A percentile compares a stretch with the other conserved stretches of the same genome.
phyloP scores from a whole-genome alignment of 2,888 invertebrate species.

The Callimorpha dominula region DNA sequence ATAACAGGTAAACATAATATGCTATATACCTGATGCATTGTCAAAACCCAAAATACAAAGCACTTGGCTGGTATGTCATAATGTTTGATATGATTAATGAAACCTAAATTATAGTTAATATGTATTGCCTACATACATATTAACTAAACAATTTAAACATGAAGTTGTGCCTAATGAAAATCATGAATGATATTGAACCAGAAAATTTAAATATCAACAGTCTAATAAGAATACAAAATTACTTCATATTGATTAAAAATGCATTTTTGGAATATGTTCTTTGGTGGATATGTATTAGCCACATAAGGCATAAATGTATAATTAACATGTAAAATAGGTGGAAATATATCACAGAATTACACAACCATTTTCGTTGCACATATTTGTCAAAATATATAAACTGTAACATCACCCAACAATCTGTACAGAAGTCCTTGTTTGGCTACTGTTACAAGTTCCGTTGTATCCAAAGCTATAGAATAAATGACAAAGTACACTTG shows the following conservation, averaged over 20 bases:
- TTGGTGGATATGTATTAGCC: constrained; percentile 54
- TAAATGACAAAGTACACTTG: constrained; percentile 29
- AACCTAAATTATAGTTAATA: not conserved
- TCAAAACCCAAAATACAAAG: not conserved
- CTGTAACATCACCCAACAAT: constrained; percentile 38
- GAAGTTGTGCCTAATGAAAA: not conserved
- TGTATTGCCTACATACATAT: too few relatives aligned
- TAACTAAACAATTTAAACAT: not conserved
- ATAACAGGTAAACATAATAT: not conserved
- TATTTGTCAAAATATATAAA: constrained; percentile 24
- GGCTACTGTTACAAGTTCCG: constrained; percentile 34
- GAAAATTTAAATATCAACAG: not conserved
- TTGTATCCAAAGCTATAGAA: constrained; percentile 20
- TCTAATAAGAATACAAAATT: constrained; percentile 26
- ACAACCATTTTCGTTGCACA: constrained; percentile 58
- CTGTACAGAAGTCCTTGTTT: constrained; percentile 24
- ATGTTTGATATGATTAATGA: not conserved
- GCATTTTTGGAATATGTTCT: constrained; percentile 44
- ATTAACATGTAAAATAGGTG: constrained; percentile 51
- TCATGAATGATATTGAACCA: not conserved
- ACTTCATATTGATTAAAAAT: constrained; percentile 37
- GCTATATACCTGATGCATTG: not conserved
- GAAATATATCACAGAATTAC: constrained; percentile 66
- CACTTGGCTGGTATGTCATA: not conserved
- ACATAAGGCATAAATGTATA: constrained; percentile 35